These are phyloP conservation scores for Leptopilina myrica DNA, from an alignment of 2,888 invertebrate genomes.

Conservation along the genomic window DNA sequence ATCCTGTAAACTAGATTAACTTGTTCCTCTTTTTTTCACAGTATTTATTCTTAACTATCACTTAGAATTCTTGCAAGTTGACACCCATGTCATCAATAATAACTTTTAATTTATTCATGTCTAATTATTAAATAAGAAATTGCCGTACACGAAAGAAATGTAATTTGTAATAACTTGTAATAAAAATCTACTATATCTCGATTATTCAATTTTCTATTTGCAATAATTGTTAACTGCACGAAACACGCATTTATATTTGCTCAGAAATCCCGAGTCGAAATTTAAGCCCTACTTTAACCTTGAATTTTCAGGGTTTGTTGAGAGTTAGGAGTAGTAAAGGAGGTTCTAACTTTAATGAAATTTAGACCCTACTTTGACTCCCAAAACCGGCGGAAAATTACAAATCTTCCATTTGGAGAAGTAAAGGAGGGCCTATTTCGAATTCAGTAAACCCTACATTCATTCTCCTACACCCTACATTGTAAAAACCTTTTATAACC, in stretches of 20 bases:
- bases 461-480: too few relatives aligned
- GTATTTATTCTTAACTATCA: neutral
- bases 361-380: too few relatives aligned
- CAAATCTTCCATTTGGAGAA: too few relatives aligned
- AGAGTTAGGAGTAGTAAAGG: too few relatives aligned
- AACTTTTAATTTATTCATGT: slow-evolving; percentile 17
- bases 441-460: too few relatives aligned
- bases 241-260: neutral
- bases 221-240: neutral
- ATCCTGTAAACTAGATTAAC: slow-evolving; percentile 21
- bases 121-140: slow-evolving; percentile 6
- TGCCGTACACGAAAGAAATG: neutral
- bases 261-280: too few relatives aligned
- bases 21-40: neutral
- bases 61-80: slow-evolving; percentile 22
- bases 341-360: too few relatives aligned
- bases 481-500: too few relatives aligned
- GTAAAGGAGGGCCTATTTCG: too few relatives aligned
- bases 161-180: slow-evolving; percentile 16
- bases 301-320: too few relatives aligned
- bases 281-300: too few relatives aligned
- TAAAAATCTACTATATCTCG: neutral
- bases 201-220: neutral
- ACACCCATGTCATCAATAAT: slow-evolving; percentile 3
- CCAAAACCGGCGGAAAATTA: too few relatives aligned